Base-by-base conservation (phyloP, 2,113 vertebrate species). In the Hoplias malabaricus region DNA sequence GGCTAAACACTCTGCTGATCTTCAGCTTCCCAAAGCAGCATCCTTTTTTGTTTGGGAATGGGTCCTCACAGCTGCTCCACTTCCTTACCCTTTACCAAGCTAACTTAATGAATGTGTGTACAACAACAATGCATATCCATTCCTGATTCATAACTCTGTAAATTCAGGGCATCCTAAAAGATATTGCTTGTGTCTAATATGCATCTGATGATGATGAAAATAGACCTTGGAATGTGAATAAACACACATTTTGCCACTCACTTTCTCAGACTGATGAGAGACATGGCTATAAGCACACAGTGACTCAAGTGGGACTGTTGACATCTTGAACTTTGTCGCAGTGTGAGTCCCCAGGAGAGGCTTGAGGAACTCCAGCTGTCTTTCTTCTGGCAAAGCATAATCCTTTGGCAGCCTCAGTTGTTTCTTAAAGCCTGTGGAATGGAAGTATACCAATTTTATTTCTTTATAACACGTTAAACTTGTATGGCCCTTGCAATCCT, bases 341-440 rank as follows among this genome's bases (percentile, higher is more conserved):
- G 59, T 36, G 48, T 61, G 10, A 68, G 21, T 14, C 77, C 48
- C 77, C 38, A n/a, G 3, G 77, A 82, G 67, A 80, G 67, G 56
- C 38, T n/a, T 62, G 31, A 38, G 38, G 61, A 72, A 65, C 62
- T 34, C 27, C 81, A 80, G 81, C 73, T 77, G 81, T 79, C 70
- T 70, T 79, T 61, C 40, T 10, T 40, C 38, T 53, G 29, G 68
- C 54, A 61, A 19, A 38, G 23, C 62, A 21, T 79, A 65, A 69
- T 65, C 73, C 56, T 27, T 72, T 83, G 81, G 81, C 77, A 67
- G 73, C 59, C 23, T 9, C n/a, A 2, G 14, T 13, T 23, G 38
- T 76, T 76, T 72, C 59, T 67, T 75, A 31, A 34, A 61, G 77
- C 31, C 54, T 56, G 50, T 62, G 66, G 38, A 50, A 66, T 73